phyloP scores from a whole-genome alignment of 2,113 vertebrate species.

The Opisthocomus hoazin region DNA sequence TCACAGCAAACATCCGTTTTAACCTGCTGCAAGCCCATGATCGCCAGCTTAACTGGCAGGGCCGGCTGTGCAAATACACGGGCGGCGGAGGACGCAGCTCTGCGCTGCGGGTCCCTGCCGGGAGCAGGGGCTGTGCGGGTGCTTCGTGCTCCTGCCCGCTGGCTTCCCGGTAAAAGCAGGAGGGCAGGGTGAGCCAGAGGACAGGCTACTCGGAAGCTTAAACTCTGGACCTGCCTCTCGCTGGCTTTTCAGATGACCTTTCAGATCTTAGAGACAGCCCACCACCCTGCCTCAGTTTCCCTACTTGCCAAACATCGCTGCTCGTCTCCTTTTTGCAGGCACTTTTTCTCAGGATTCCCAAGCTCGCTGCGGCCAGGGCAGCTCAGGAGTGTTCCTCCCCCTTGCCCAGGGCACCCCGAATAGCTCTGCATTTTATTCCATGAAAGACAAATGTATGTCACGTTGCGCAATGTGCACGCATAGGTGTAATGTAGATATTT shows the following conservation, averaged over 20 bases:
- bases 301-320: background rate
- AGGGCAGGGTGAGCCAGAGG: slow-evolving; percentile 55
- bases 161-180: background rate
- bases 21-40: background rate
- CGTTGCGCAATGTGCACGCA: rapidly evolving
- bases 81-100: background rate
- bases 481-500: background rate
- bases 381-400: rapidly evolving
- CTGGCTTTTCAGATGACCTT: background rate
- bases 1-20: background rate
- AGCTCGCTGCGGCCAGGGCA: rapidly evolving
- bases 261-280: background rate
- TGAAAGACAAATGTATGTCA: rapidly evolving
- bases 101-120: background rate
- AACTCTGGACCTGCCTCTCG: background rate
- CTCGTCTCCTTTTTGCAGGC: background rate
- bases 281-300: background rate
- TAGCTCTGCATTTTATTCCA: background rate
- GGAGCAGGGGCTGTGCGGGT: background rate
- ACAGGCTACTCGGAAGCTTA: slow-evolving; percentile 30
- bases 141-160: background rate
- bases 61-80: background rate
- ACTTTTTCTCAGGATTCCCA: too few relatives aligned
- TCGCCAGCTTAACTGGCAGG: background rate
- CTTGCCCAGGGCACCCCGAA: background rate